phyloP scores from a whole-genome alignment of 2,797 vertebrate species.

The Melanotaenia maccullochi region DNA sequence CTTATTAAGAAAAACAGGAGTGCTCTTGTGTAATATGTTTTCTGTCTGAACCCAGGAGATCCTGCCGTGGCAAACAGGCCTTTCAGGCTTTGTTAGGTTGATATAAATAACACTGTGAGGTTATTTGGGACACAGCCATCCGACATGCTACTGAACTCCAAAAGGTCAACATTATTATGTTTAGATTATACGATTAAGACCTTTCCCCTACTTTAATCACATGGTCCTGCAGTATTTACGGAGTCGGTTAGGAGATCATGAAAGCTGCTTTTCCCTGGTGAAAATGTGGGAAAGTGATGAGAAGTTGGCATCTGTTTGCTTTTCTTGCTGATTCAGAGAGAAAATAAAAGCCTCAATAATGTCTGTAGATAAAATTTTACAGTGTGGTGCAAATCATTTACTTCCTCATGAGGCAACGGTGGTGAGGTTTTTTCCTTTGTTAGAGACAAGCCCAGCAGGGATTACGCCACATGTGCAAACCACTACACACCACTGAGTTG shows the following conservation, averaged over 20 bases:
- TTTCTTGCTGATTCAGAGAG: too few species aligned
- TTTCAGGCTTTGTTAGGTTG: slow-evolving; percentile 38
- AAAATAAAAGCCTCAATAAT: too few species aligned
- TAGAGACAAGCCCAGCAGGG: background rate
- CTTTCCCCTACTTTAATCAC: slow-evolving; percentile 75
- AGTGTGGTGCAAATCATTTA: background rate
- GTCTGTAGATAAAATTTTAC: slow-evolving; percentile 38
- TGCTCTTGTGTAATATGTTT: too few species aligned
- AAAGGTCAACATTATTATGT: slow-evolving; percentile 76
- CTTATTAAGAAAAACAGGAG: too few species aligned
- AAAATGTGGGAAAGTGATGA: slow-evolving; percentile 46
- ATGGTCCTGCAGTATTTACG: slow-evolving; percentile 52
- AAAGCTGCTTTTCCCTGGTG: slow-evolving; percentile 22
- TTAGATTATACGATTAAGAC: slow-evolving; percentile 63
- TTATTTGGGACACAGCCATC: slow-evolving; percentile 63
- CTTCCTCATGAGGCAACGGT: background rate
- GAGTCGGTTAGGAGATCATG: slow-evolving; percentile 23
- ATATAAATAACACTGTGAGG: slow-evolving; percentile 64
- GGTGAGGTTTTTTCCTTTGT: background rate
- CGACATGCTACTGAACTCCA: slow-evolving; percentile 52
- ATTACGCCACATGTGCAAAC: slow-evolving; percentile 16
- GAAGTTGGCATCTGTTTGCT: slow-evolving; percentile 36
- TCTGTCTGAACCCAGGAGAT: too few species aligned
- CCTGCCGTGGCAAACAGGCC: slow-evolving; percentile 20
- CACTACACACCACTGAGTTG: slow-evolving; percentile 25